Evolutionary conservation across 1,140 invertebrate species (phyloP), one percentile per base, ranked within the genome.

Genomic region (Drosophila bipectinata): DNA sequence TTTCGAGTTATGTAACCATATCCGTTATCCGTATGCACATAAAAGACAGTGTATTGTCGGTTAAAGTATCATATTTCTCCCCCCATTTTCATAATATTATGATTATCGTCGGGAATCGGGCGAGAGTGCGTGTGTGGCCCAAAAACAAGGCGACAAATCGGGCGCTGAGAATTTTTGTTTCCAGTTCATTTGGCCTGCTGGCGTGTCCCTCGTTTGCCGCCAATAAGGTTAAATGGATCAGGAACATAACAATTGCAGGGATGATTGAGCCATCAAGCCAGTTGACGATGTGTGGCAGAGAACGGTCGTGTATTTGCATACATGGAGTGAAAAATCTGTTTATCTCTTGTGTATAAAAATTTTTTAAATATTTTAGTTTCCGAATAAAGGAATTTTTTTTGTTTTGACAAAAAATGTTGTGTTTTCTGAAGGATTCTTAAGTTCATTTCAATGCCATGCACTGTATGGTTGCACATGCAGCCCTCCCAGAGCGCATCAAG

Each of bases 31-130:
- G 58, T 58, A 69, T 73, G 61, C 72, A 67, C 61, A 81, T 77
- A 80, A 77, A 83, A 75, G 47, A 62, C 63, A 74, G 54, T 72
- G 76, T 67, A 54, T 72, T 79, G 62, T 72, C 62, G 74, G 72
- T 85, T 80, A 85, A 85, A 85, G 81, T 74, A 84, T 84, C 81
- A 80, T 77, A 84, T 79, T 83, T 63, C 62, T 51, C 26, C 62
- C 54, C 41, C 18, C 58, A 83, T 83, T 77, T 84, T 84, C 80
- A 77, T 79, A 83, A 83, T 73, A 69, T 60, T 69, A 69, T 57
- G 48, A 52, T 44, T 59, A 30, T 53, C 45, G 48, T 37, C 59
- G 41, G 14, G 39, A n/a, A 39, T 61, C 44, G 12, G 37, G 32
- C 37, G 37, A 34, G 48, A 32, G 52, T n/a, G 45, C 15, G 58